A percentile compares a stretch with the other conserved stretches of the same genome.
Conservation (phyloP, 2,113 vertebrate species). For the Chrysochloris asiatica region DNA sequence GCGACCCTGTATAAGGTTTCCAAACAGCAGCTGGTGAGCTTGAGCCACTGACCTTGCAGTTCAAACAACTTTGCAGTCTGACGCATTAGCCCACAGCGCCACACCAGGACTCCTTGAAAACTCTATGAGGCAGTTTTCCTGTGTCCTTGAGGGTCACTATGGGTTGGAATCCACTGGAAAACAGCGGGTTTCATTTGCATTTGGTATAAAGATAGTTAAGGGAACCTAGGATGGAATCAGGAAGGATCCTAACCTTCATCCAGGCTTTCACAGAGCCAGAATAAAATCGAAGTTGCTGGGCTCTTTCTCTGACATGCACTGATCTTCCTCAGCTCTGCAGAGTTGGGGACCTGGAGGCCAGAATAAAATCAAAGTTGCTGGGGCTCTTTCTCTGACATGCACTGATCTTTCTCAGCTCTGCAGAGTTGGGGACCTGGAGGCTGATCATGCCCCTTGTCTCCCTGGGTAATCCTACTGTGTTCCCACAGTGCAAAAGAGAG, state of each 20-base stretch:
- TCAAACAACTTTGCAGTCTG: too few species aligned
- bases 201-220: background rate
- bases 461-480: fast-evolving
- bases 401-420: background rate
- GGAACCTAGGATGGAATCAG: background rate
- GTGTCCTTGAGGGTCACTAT: background rate
- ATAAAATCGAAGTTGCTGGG: background rate
- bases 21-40: too few species aligned
- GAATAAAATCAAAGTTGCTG: background rate
- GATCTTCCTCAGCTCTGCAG: background rate
- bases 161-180: background rate
- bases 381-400: background rate
- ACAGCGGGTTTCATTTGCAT: background rate
- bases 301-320: background rate
- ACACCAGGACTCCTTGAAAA: background rate
- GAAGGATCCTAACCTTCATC: background rate
- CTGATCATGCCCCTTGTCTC: background rate
- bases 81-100: too few species aligned
- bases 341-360: background rate
- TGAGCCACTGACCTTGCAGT: too few species aligned
- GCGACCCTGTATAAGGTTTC: too few species aligned
- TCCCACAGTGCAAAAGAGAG: background rate
- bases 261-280: background rate
- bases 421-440: background rate
- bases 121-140: background rate